Evolutionary conservation across 1,140 invertebrate genomes (phyloP), one percentile per base, ranked within the genome.

Genomic region (Heliconius melpomene): DNA sequence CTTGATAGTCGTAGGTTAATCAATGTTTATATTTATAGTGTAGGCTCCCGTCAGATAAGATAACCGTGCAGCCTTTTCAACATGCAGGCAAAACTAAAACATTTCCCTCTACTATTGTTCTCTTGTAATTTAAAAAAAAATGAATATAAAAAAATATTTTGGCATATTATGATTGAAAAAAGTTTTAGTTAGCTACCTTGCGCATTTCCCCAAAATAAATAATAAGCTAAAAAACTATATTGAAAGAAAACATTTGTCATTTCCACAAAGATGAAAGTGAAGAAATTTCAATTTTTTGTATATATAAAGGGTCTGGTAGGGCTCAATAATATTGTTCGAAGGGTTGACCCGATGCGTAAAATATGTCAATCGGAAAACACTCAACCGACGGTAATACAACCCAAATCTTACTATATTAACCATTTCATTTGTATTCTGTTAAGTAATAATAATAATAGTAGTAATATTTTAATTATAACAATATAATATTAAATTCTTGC

Each of bases 281-380:
- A 29, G 26, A 18, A 29, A 66, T 13, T 66, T 16, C 11, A 11
- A n/a, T n/a, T 36, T 38, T 72, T 72, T n/a, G 7, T 72, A 9
- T n/a, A 72, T 38, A 36, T 38, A 66, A 66, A 66, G 26, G 60
- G 60, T 66, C 60, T 60, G n/a, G 54, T 46, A 13, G 13, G 3
- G 9, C 54, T 29, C 13, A 66, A 66, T 66, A 66, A 66, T 66
- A 66, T 66, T 66, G 26, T 66, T 26, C 26, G 60, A 23, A 66
- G 60, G 60, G 60, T 66, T 66, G 60, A 66, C 60, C 60, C 60
- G 60, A 66, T 66, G 60, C 60, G 60, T 66, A 66, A 66, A 66
- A 66, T 66, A 66, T 66, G 26, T 66, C 60, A 29, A 66, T 66
- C 60, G 60, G 60, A 66, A 66, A 66, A 66, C 60, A 66, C 60